A percentile compares a stretch with the other conserved stretches of the same genome.
Evolutionary conservation across 2,888 invertebrate genomes (phyloP).

Genomic region (Cerceris ruficornis): DNA sequence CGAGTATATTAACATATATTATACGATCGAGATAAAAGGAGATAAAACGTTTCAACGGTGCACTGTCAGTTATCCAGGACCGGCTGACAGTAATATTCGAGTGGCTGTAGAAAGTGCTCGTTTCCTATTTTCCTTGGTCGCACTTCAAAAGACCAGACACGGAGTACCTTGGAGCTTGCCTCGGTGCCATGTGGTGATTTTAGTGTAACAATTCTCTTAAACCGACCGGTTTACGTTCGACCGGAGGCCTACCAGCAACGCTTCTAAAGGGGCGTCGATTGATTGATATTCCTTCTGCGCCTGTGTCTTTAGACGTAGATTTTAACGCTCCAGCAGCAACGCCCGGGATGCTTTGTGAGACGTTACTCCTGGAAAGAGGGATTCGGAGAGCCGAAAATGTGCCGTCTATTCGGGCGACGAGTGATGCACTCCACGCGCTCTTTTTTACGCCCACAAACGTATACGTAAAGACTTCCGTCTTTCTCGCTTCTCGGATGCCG

Average conservation of each 20-base stretch:
- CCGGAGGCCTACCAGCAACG: conserved; percentile 50
- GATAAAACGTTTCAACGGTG: background rate
- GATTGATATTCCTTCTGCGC: conserved; percentile 75
- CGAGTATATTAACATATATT: too few relatives aligned
- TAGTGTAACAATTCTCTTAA: conserved; percentile 76
- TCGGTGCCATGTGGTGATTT: conserved; percentile 75
- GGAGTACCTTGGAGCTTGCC: conserved; percentile 41
- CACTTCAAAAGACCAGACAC: conserved; percentile 63
- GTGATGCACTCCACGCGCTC: conserved; percentile 67
- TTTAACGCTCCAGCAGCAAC: conserved; percentile 47
- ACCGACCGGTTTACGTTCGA: conserved; percentile 65
- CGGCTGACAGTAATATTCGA: conserved; percentile 58
- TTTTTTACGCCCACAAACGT: conserved; percentile 40
- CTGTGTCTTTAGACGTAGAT: conserved; percentile 60
- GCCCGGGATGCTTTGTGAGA: conserved; percentile 34
- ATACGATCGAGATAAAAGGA: too few relatives aligned
- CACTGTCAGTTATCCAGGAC: conserved; percentile 34
- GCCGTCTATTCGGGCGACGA: conserved; percentile 58
- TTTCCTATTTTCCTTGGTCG: conserved; percentile 61
- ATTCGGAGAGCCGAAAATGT: conserved; percentile 30
- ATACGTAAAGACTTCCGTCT: conserved; percentile 29
- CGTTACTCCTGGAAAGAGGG: conserved; percentile 10
- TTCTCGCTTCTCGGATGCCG: conserved; percentile 2
- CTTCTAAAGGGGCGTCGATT: conserved; percentile 76
- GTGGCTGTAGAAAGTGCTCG: conserved; percentile 53